Percentiles rank a stretch among this genome's conserved stretches.
Conservation (phyloP, 2,113 vertebrate genomes). For the Neolamprologus longior region DNA sequence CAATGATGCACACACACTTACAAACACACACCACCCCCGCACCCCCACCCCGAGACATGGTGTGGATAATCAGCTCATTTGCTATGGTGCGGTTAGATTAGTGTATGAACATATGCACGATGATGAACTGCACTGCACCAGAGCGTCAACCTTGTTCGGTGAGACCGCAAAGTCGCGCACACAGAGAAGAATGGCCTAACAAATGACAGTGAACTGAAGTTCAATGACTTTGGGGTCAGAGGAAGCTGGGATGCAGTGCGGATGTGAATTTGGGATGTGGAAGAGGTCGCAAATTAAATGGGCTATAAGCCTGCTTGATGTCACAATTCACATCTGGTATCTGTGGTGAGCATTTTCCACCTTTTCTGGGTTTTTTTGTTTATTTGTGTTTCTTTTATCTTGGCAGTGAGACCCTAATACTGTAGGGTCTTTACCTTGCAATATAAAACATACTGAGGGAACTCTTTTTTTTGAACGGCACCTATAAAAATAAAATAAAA, state of each 20-base stretch:
- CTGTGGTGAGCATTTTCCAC: background rate
- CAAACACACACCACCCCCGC: background rate
- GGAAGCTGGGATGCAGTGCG: background rate
- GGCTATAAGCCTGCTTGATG: background rate
- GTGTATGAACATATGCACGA: slow-evolving; percentile 42
- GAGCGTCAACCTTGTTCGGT: slow-evolving; percentile 46
- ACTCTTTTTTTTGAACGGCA: background rate
- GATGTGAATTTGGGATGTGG: background rate
- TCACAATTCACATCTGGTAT: background rate
- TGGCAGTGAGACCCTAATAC: background rate
- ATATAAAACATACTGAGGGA: background rate
- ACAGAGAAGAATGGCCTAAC: background rate
- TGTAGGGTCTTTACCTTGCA: background rate
- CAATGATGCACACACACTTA: background rate
- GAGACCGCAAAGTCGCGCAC: slow-evolving; percentile 12
- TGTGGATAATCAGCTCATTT: slow-evolving; percentile 62
- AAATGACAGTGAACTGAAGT: slow-evolving; percentile 1
- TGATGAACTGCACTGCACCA: slow-evolving; percentile 43
- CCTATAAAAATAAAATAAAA: background rate
- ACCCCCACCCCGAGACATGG: slow-evolving; percentile 29
- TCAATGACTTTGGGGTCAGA: slow-evolving; percentile 37
- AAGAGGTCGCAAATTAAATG: background rate
- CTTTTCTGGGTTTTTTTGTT: background rate
- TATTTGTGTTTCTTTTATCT: background rate
- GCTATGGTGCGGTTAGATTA: slow-evolving; percentile 54